A percentile compares a stretch with the other conserved stretches of the same genome.
phyloP scores from a whole-genome alignment of 1,140 invertebrate genomes.

The Elysia chlorotica region DNA sequence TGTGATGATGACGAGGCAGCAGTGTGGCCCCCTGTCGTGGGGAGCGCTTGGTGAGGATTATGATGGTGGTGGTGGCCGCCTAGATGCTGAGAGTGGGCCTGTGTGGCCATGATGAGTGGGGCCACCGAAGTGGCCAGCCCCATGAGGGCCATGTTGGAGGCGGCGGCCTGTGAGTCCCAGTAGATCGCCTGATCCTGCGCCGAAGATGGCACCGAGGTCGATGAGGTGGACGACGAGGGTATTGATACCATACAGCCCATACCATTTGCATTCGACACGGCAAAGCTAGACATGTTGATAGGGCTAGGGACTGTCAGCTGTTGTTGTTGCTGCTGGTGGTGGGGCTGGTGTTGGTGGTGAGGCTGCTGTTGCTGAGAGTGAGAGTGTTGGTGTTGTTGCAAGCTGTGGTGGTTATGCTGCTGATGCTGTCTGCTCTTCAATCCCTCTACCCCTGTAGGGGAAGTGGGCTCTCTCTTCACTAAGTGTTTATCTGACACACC shows the following conservation, averaged over 20 bases:
- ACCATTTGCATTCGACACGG: neutral
- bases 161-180: constrained; percentile 9
- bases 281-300: constrained; percentile 5
- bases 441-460: constrained; percentile 4
- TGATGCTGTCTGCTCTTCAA: constrained; percentile 6
- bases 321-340: neutral
- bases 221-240: too few species aligned
- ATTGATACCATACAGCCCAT: too few species aligned
- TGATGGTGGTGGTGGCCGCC: too few species aligned
- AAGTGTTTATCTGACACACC: constrained; percentile 15
- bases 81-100: constrained; percentile 19
- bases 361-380: too few species aligned
- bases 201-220: neutral
- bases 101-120: constrained; percentile 1
- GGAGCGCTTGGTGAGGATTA: too few species aligned
- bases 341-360: too few species aligned
- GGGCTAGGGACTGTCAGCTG: neutral
- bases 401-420: too few species aligned
- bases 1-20: neutral
- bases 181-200: constrained; percentile 9
- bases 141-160: constrained; percentile 11
- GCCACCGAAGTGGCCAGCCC: neutral
- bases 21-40: too few species aligned
- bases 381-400: too few species aligned
- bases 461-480: constrained; percentile 20